Conservation (phyloP, 1,140 invertebrate genomes). For the Paraescarpia echinospica region DNA sequence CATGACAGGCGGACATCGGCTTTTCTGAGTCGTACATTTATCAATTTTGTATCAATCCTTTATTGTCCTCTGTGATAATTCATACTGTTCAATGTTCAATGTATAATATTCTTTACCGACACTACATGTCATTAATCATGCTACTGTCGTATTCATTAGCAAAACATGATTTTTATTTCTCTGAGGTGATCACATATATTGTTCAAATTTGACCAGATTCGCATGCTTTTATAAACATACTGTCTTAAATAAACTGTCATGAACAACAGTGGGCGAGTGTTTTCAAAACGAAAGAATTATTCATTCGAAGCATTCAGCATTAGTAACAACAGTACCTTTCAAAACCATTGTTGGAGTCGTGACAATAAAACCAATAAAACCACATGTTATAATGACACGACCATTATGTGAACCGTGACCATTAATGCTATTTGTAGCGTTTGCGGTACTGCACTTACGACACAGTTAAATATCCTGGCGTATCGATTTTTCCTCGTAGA, state of each 20-base stretch:
- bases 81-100: no score
- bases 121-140: not conserved
- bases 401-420: not conserved
- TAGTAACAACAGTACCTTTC: not conserved
- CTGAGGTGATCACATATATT: not conserved
- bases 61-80: no score
- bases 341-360: not conserved
- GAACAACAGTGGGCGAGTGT: not conserved
- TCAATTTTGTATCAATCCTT: no score
- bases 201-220: not conserved
- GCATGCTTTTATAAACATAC: not conserved
- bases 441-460: not conserved
- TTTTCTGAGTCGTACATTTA: no score
- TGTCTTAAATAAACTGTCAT: not conserved
- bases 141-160: not conserved
- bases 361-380: no score
- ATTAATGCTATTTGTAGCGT: not conserved
- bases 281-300: no score
- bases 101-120: not conserved
- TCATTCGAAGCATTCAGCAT: not conserved
- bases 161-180: not conserved
- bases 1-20: no score
- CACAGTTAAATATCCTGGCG: not conserved
- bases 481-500: not conserved
- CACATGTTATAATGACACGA: not conserved